Conservation (phyloP, 2,797 vertebrate genomes). For the Otus scops region DNA sequence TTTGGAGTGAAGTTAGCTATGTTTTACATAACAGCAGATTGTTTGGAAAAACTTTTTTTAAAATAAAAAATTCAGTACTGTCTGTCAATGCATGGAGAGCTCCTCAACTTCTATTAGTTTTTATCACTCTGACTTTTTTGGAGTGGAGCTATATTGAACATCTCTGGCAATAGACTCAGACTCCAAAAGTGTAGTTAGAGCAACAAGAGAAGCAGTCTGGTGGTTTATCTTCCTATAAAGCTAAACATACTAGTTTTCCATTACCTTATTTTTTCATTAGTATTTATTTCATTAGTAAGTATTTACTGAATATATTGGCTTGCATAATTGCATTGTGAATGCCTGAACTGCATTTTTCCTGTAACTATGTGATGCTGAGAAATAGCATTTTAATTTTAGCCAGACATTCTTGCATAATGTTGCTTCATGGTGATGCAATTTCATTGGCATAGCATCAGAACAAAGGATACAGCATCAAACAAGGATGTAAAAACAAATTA, state of each 20-base stretch:
- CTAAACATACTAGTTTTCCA: not conserved
- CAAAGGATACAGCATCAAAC: conserved; percentile 54
- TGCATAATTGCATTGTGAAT: conserved; percentile 10
- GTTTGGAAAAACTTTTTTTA: not conserved
- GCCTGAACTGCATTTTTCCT: conserved; percentile 38
- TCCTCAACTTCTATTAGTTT: not conserved
- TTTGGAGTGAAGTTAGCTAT: not conserved
- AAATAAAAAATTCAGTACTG: not conserved
- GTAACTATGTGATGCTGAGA: conserved; percentile 41
- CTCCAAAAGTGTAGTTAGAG: not conserved
- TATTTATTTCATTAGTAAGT: not conserved
- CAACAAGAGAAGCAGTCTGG: not conserved
- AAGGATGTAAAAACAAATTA: conserved; percentile 45
- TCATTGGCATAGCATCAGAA: conserved; percentile 54
- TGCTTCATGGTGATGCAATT: conserved; percentile 39
- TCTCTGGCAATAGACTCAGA: not conserved
- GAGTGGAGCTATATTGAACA: not conserved
- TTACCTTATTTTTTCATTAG: conserved; percentile 15
- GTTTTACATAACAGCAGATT: not conserved
- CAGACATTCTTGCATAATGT: conserved; percentile 45
- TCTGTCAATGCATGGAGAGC: not conserved
- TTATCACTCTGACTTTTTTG: not conserved
- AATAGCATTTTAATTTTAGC: conserved; percentile 62
- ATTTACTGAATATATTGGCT: not conserved
- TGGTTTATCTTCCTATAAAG: not conserved